phyloP scores from a whole-genome alignment of 1,140 invertebrate species.

The Caenorhabditis inopinata region DNA sequence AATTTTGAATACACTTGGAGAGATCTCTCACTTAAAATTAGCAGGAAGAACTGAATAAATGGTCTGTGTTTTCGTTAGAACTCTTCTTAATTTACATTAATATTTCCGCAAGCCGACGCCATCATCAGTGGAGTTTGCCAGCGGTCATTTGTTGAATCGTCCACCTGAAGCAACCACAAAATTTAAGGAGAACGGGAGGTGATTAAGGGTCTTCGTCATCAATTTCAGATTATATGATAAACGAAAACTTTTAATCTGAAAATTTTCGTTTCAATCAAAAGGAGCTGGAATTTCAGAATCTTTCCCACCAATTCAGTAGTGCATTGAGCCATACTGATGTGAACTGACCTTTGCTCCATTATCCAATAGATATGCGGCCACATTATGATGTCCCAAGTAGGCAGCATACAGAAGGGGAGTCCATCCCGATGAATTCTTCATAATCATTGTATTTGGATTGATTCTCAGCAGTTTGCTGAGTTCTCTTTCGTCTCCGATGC shows the following conservation, averaged over 20 bases:
- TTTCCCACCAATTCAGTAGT: no score
- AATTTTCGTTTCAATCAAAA: no score
- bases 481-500: conserved; percentile 66
- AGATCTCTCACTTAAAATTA: no score
- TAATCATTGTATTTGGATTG: conserved; percentile 30
- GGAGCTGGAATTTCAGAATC: no score
- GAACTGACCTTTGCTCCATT: conserved; percentile 66
- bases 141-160: conserved; percentile 67
- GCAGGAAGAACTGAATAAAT: no score
- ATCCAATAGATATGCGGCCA: conserved; percentile 68
- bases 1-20: no score
- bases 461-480: background rate
- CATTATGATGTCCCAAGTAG: conserved; percentile 69
- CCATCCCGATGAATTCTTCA: conserved; percentile 68
- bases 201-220: no score
- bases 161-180: background rate
- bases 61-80: no score
- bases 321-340: no score
- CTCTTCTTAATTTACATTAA: conserved; percentile 65
- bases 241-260: no score
- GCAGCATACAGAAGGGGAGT: conserved; percentile 71
- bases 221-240: no score
- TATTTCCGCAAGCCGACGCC: conserved; percentile 69
- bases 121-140: conserved; percentile 69
- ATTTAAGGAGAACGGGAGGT: no score